Evolutionary conservation across 2,888 invertebrate genomes (phyloP), one percentile per base, ranked within the genome.

Genomic region (Xestia rhomboidea): DNA sequence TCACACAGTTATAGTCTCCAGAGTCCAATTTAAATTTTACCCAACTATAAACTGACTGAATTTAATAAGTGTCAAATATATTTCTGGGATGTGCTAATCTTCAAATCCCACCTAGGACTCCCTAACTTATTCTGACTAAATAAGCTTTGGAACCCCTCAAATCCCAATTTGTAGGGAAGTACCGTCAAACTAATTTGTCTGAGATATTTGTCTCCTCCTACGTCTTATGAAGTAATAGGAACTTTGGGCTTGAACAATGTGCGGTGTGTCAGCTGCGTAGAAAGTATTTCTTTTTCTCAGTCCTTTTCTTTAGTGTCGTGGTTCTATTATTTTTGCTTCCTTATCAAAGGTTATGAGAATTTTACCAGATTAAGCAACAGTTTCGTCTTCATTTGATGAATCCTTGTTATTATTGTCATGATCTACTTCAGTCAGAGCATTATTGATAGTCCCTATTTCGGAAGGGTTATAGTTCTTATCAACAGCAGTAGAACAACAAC

Each of bases 131-230:
- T 21, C 66, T 46, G 74, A 41, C 27, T 67, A 69, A 67, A 60
- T 75, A 54, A 80, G 72, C 68, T 63, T 68, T 73, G 27, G 24
- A 83, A 83, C 49, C 72, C 69, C 70, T 68, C 30, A 73, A 75
- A 73, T 80, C 46, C 69, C 64, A 84, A 87, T 84, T 87, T 84
- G 85, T 84, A 69, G 49, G 69, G 74, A 73, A 78, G 68, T 79
- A 74, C 60, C 67, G 69, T 60, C 27, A 72, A 79, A 84, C 72
- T 75, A 87, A 84, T 87, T 84, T 87, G 44, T 18, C 73, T 30
- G 46, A 69, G 62, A 79, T 60, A 69, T 87, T 57, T 69, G 71
- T 67, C 51, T 77, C 30, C n/a, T 63, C 57, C 44, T 21, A 64
- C 60, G 64, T 62, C 67, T 63, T 66, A 70, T 67, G 49, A 78